Base-by-base conservation (phyloP, 2,797 vertebrate species). In the Melanogrammus aeglefinus region DNA sequence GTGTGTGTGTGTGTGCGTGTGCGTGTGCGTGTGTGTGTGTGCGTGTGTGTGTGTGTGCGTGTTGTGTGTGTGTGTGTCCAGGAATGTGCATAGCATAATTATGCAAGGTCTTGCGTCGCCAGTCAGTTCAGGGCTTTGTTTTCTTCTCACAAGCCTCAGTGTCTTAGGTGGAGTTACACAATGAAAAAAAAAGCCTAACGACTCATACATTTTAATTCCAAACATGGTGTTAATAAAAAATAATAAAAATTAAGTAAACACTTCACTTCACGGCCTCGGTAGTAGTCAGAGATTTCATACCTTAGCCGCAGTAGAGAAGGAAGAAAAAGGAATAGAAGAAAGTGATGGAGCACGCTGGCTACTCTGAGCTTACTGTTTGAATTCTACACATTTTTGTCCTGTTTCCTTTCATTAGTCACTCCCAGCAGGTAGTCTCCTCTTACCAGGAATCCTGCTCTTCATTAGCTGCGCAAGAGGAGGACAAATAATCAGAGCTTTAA, bases 401-500 rank as follows among this genome's bases (percentile, higher is more conserved):
- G 83, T 89, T 92, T 90, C 81, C 85, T 91, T 86, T 90, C 86
- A 89, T 91, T 86, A 90, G 77, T 81, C 72, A 14, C 84, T 85
- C 86, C 72, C 85, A 78, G 85, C 76, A 78, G 78, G 85, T 87
- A 87, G 89, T 89, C 86, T 91, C 87, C 73, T 83, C 84, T 90
- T 82, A 84, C 86, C 84, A 87, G 83, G 88, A 88, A 91, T 88
- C 87, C 88, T 84, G 85, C 86, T 85, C 89, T 89, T 91, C 90
- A 91, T 93, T 92, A 89, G 84, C 83, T 82, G 78, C 47, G 38
- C 38, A 10, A 74, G 80, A 76, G 78, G 86, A 81, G 84, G 80
- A 86, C 91, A 90, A 92, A 92, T 86, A 91, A 93, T 90, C 90
- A 84, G 57, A 88, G 86, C 70, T 88, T 85, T 85, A 91, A 90